phyloP scores from a whole-genome alignment of 1,140 invertebrate species.

The Hypothenemus hampei region DNA sequence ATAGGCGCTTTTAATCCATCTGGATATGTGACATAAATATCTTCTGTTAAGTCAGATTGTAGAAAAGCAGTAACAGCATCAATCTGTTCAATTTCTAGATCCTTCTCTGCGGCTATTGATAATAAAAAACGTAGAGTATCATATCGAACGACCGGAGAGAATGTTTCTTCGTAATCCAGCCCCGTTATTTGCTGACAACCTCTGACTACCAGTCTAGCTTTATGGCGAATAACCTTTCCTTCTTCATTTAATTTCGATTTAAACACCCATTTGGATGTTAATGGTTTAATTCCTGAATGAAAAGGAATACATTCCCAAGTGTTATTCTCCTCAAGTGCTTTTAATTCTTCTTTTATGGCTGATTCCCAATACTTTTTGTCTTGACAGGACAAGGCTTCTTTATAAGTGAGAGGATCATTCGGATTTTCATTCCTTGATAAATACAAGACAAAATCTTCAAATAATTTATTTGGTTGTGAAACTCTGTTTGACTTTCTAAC shows the following conservation, averaged over 20 bases:
- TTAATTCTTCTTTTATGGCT: too few species aligned
- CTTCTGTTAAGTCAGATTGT: constrained; percentile 45
- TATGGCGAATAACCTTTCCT: constrained; percentile 23
- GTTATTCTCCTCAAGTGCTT: too few species aligned
- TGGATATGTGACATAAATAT: constrained; percentile 46
- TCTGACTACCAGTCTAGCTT: constrained; percentile 43
- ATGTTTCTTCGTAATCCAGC: constrained; percentile 44
- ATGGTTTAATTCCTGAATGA: too few species aligned
- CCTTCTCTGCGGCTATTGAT: constrained; percentile 38
- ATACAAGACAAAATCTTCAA: too few species aligned
- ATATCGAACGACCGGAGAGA: constrained; percentile 41
- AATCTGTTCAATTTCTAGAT: constrained; percentile 41
- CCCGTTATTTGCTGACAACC: constrained; percentile 41
- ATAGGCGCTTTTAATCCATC: constrained; percentile 25
- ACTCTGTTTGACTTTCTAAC: too few species aligned
- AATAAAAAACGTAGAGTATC: constrained; percentile 44
- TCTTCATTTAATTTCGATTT: constrained; percentile 24
- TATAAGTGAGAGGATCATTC: too few species aligned
- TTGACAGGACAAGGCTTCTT: too few species aligned
- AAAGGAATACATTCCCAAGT: too few species aligned
- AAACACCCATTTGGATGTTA: constrained; percentile 45
- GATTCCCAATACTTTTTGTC: too few species aligned
- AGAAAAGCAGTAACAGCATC: constrained; percentile 47
- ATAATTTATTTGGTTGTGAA: too few species aligned
- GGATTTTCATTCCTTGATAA: too few species aligned